These are phyloP conservation scores for Eidolon helvum DNA, from an alignment of 2,113 vertebrate genomes.

Conservation along the genomic window DNA sequence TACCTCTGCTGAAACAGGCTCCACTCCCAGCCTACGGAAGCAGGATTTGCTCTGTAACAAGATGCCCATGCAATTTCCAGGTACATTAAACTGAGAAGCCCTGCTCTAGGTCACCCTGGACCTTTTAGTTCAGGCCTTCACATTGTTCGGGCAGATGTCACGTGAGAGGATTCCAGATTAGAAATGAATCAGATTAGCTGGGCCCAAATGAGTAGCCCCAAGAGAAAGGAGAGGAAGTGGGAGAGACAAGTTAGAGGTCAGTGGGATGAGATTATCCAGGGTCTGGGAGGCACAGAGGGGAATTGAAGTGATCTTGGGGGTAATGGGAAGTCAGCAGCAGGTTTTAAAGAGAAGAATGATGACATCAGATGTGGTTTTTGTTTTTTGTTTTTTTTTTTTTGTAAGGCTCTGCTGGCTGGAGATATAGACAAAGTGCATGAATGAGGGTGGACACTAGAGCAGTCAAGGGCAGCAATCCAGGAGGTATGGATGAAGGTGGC, in stretches of 20 bases:
- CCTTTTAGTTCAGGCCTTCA: not conserved
- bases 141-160: not conserved
- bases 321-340: not conserved
- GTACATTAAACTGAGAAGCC: not conserved
- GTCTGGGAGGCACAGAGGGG: not conserved
- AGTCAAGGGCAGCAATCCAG: not conserved
- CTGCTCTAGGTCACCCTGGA: too few species aligned
- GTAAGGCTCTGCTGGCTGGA: not conserved
- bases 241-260: too few species aligned
- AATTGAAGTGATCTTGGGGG: not conserved
- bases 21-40: not conserved
- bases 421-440: not conserved
- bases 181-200: not conserved
- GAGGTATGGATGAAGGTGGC: not conserved
- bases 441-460: not conserved
- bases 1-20: not conserved
- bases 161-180: not conserved
- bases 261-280: not conserved
- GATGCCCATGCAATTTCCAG: accelerated
- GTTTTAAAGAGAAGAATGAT: not conserved
- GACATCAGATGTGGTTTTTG: not conserved
- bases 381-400: too few species aligned
- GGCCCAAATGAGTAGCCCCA: not conserved
- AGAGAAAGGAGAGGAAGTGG: too few species aligned
- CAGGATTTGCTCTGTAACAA: too few species aligned